phyloP scores from a whole-genome alignment of 2,888 invertebrate species.

The Troilus luridus region DNA sequence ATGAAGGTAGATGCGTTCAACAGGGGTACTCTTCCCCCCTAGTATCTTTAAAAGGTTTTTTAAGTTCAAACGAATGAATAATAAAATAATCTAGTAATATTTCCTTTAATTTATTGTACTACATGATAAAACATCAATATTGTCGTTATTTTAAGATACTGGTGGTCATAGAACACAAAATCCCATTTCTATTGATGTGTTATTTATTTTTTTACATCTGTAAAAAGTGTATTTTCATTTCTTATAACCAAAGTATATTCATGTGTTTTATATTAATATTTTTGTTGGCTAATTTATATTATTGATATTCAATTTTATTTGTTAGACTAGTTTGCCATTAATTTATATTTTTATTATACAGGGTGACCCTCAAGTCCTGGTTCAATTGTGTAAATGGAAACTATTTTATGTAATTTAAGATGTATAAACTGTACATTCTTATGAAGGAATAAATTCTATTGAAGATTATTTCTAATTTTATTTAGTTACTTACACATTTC shows the following conservation, averaged over 20 bases:
- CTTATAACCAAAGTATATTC: not conserved
- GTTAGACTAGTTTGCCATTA: not conserved
- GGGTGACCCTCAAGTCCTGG: not conserved
- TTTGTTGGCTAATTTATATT: not conserved
- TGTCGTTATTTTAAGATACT: no score
- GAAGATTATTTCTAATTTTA: not conserved
- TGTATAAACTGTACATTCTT: conserved; percentile 35
- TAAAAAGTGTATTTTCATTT: not conserved
- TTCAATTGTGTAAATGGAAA: not conserved
- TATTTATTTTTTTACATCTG: not conserved
- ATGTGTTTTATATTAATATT: not conserved
- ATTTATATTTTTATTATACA: not conserved
- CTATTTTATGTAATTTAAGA: conserved; percentile 24
- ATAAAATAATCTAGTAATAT: no score
- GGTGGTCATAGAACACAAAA: no score
- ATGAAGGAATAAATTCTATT: not conserved
- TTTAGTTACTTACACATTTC: not conserved
- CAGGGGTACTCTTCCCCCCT: no score
- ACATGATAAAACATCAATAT: no score
- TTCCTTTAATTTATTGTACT: no score
- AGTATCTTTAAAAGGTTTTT: no score
- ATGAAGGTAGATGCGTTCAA: no score
- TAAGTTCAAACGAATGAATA: no score
- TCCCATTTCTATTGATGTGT: no score
- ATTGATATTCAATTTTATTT: not conserved